phyloP scores from a whole-genome alignment of 2,888 invertebrate genomes.

The Pollenia labialis region DNA sequence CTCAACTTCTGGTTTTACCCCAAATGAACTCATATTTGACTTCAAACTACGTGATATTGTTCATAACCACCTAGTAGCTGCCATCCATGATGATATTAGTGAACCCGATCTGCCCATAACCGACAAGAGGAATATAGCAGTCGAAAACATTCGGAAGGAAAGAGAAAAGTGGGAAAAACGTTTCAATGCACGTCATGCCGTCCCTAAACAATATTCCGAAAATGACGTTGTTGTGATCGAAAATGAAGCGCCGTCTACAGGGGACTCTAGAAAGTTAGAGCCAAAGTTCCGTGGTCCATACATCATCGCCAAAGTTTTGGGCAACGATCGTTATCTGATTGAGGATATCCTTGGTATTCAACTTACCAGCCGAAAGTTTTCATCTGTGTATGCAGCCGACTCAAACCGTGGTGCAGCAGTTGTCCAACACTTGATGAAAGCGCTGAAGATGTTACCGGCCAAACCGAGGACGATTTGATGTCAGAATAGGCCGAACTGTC shows the following conservation, averaged over 20 bases:
- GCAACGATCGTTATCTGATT: slow-evolving; percentile 3
- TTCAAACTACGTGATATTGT: slow-evolving; percentile 17
- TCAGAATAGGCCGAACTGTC: slow-evolving; percentile 19
- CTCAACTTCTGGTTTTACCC: slow-evolving; percentile 3
- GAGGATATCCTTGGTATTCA: background rate
- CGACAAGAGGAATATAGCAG: slow-evolving; percentile 3
- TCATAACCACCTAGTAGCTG: slow-evolving; percentile 8
- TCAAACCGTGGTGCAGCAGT: background rate
- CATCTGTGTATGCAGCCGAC: slow-evolving; percentile 17
- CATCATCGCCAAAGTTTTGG: background rate
- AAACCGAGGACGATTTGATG: slow-evolving; percentile 16
- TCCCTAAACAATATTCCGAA: background rate
- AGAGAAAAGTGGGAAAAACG: background rate
- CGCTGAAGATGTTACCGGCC: background rate
- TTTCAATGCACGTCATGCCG: background rate
- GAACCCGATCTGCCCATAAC: background rate
- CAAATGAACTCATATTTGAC: slow-evolving; percentile 16
- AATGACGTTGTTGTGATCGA: background rate
- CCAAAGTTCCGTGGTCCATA: background rate
- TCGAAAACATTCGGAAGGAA: background rate
- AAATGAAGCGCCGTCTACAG: slow-evolving; percentile 6
- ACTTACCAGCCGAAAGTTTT: slow-evolving; percentile 16
- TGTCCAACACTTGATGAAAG: background rate
- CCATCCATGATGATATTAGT: slow-evolving; percentile 6
- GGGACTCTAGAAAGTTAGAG: background rate